phyloP scores from a whole-genome alignment of 2,113 vertebrate species.

The Chaetodon auriga region DNA sequence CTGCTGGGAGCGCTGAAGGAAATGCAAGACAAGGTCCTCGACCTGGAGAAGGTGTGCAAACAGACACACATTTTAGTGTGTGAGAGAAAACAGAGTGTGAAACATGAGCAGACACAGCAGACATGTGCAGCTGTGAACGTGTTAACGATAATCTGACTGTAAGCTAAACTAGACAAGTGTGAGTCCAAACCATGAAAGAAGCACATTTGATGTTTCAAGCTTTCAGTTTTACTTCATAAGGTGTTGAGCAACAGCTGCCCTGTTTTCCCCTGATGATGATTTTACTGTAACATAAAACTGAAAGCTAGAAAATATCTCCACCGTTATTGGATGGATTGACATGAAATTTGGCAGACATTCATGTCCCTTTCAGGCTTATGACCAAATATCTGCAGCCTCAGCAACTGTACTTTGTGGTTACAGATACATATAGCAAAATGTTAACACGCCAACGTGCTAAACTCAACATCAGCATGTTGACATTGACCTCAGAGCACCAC shows the following conservation, averaged over 20 bases:
- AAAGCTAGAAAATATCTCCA: neutral
- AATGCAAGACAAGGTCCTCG: slow-evolving; percentile 96
- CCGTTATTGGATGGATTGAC: too few relatives aligned
- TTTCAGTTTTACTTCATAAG: neutral
- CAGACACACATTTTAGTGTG: neutral
- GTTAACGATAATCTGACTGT: neutral
- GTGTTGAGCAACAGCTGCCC: slow-evolving; percentile 6
- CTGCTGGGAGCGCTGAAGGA: slow-evolving; percentile 91
- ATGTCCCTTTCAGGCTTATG: too few relatives aligned
- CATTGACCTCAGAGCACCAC: too few relatives aligned
- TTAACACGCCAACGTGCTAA: too few relatives aligned
- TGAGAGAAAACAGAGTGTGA: slow-evolving; percentile 8
- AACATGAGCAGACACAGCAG: slow-evolving; percentile 6
- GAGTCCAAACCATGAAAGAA: neutral
- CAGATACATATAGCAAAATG: too few relatives aligned
- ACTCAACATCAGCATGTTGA: too few relatives aligned
- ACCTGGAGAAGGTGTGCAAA: slow-evolving; percentile 92
- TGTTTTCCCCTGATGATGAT: neutral
- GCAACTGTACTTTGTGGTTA: too few relatives aligned
- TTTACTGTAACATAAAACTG: neutral
- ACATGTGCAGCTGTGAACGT: neutral
- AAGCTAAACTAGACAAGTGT: neutral
- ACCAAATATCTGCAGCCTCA: neutral
- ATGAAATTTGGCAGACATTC: too few relatives aligned
- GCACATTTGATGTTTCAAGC: neutral